A percentile compares a stretch with the other conserved stretches of the same genome.
Evolutionary conservation across 2,797 vertebrate genomes (phyloP).

Genomic region (Myiotriccus ornatus): DNA sequence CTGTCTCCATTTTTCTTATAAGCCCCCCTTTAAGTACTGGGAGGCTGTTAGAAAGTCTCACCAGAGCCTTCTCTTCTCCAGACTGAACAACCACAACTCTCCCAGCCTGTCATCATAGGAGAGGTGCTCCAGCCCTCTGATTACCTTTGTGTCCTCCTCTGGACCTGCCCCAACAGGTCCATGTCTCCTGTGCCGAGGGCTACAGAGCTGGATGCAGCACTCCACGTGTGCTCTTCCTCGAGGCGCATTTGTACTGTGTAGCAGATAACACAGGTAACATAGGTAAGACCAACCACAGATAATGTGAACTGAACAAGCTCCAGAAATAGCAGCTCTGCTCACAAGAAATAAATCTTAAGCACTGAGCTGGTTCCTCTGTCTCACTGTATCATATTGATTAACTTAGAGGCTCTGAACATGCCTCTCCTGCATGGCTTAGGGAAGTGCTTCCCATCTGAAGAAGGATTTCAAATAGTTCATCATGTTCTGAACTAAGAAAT

Average conservation of each 20-base stretch:
- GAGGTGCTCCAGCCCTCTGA: background rate
- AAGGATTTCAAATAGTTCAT: background rate
- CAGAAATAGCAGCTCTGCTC: background rate
- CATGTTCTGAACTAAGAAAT: background rate
- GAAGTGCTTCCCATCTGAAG: background rate
- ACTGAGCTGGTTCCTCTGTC: background rate
- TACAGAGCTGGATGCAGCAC: background rate
- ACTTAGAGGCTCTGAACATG: background rate
- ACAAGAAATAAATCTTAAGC: background rate
- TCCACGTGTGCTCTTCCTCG: background rate
- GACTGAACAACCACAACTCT: background rate
- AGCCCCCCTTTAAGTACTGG: too few relatives aligned
- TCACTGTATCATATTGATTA: rapidly evolving
- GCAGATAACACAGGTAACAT: background rate
- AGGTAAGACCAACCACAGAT: background rate
- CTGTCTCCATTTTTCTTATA: background rate
- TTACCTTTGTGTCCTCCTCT: background rate
- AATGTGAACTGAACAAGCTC: background rate
- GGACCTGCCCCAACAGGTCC: background rate
- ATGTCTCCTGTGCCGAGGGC: background rate
- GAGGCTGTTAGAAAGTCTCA: background rate
- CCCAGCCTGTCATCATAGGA: background rate
- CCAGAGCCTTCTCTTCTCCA: background rate
- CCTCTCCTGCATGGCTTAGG: background rate
- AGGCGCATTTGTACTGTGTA: rapidly evolving